Evolutionary conservation across 2,113 vertebrate species (phyloP), one percentile per base, ranked within the genome.

Genomic region (Steatornis caripensis): DNA sequence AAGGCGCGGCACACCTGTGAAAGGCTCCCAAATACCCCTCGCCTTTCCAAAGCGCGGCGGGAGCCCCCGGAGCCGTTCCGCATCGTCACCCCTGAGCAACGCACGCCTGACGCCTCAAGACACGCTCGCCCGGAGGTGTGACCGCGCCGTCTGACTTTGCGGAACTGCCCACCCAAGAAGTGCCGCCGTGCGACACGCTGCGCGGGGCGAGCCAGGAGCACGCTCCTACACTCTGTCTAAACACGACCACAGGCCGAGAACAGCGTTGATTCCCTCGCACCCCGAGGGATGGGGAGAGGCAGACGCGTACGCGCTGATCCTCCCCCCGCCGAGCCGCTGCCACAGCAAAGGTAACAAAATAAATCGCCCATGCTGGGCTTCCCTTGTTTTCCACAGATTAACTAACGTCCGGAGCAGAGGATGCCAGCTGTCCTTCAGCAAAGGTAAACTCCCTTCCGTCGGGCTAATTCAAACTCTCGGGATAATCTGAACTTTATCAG

Each of bases 401-500:
- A 80, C 89, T 55, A 39, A 15, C 11, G 49, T 12, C 37, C 2
- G 30, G 66, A 55, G 76, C 91, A 89, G 60, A 43, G 54, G 13
- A 2, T 37, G 75, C 65, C 19, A 45, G 5, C 60, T 93, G 90
- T 89, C 96, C 94, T 94, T 95, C 93, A 69, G 92, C 84, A 54
- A 26, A 8, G 91, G 93, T 43, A 93, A 93, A 94, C 93, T 82
- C 81, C 12, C 78, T 86, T 75, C 93, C 96, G 68, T 23, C 10
- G 16, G 54, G 92, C 90, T 96, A 95, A 97, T 95, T 93, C 90
- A 91, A 96, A 96, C 93, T 95, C 95, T 12, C 64, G 64, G 92
- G 90, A 62, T 93, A 96, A 97, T 96, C 91, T 57, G 68, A 77
- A 80, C 87, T 89, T 96, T 89, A 90, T 68, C 95, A 10, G 92